Base-by-base conservation (phyloP, 2,888 invertebrate genomes). In the Muschampia plurimacula region DNA sequence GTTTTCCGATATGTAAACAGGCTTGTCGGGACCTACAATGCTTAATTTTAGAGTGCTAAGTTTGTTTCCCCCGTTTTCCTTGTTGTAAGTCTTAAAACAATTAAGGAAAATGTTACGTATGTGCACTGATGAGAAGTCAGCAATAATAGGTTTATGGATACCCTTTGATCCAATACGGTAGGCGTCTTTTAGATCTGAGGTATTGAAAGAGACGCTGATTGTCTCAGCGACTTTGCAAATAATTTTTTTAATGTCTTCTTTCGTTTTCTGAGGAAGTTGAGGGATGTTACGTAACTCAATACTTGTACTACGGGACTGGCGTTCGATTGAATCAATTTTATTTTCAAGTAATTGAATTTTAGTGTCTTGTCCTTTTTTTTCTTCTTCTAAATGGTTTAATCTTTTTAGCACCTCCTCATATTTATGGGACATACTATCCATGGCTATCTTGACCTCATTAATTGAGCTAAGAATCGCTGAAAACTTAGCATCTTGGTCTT, bases 401-500 rank as follows among this genome's bases (percentile, higher is more conserved):
- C 10, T 55, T 55, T 55, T 8, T 10, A 55, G 6, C 2, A 28
- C 55, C 10, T 22, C 55, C 0, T 55, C 55, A 55, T 55, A 55
- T 55, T 55, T 55, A 10, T 55, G 22, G 22, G 55, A 55, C 15
- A 55, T 55, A 22, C 9, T 22, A 13, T 55, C 55, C 7, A 55
- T 55, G 22, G 55, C 15, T 22, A 22, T 5, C 9, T 55, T 55
- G 8, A 55, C 55, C 22, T 55, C 55, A 55, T 55, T 55, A 22
- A 55, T 55, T 3, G 55, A 55, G 22, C 9, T 55, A 22, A 55
- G 22, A 10, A 55, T 55, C 2, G 55, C 55, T 55, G 55, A 55
- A 10, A 55, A 55, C 55, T 55, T 55, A 22, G 55, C 22, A 55
- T 55, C 55, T 55, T 55, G 55, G 3, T 55, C 55, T 22, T 55